phyloP scores from a whole-genome alignment of 2,888 invertebrate species.

The Lepidocyrtoides sp. region DNA sequence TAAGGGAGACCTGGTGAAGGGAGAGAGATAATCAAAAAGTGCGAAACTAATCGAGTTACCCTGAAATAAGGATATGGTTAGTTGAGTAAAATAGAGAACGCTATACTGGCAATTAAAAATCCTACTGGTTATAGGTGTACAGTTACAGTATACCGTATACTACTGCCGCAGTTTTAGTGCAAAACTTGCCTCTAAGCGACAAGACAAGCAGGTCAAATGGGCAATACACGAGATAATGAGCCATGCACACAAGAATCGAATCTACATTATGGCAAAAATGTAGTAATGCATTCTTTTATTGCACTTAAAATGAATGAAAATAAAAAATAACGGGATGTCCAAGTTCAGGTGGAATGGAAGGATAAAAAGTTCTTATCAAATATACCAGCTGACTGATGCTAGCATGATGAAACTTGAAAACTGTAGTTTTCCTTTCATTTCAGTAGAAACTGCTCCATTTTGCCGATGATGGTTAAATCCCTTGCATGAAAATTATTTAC shows the following conservation, averaged over 20 bases:
- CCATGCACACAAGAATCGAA: too few species aligned
- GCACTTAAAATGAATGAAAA: too few species aligned
- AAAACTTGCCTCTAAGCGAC: too few species aligned
- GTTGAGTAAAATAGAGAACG: neutral
- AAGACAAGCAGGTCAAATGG: too few species aligned
- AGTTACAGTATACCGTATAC: too few species aligned
- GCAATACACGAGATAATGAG: too few species aligned
- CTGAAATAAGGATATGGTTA: neutral
- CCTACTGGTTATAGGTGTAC: neutral
- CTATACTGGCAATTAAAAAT: neutral
- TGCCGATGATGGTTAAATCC: neutral
- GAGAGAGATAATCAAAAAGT: neutral
- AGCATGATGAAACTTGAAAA: neutral
- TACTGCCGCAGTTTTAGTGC: too few species aligned
- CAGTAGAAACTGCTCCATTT: neutral
- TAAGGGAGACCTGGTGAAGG: neutral
- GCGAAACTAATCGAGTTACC: neutral
- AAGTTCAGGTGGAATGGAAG: neutral
- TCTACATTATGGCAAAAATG: too few species aligned
- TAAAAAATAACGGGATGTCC: neutral
- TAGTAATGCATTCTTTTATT: too few species aligned
- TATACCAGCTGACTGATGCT: neutral
- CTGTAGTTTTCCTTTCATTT: too few species aligned
- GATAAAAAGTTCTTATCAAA: slow-evolving; percentile 3
- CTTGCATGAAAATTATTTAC: neutral